Evolutionary conservation across 2,888 invertebrate genomes (phyloP).

Genomic region (Oligia latruncula): DNA sequence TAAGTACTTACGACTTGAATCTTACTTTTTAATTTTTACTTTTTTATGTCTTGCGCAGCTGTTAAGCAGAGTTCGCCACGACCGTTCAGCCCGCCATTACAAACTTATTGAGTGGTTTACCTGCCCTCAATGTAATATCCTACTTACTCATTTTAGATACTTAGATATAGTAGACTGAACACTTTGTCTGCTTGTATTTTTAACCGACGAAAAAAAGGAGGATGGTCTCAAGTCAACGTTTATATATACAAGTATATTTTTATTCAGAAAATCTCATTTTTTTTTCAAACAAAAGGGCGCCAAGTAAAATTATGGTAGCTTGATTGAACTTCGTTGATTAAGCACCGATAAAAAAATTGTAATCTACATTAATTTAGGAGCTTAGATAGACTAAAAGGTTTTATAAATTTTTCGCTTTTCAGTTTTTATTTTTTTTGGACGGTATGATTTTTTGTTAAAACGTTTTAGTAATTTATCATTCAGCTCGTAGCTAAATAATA

Average conservation of each 20-base stretch:
- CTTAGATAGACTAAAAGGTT: not conserved
- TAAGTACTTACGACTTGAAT: constrained; percentile 17
- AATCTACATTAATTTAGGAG: not conserved
- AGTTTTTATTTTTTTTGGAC: not conserved
- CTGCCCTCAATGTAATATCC: constrained; percentile 37
- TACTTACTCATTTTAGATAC: constrained; percentile 34
- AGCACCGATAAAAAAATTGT: not conserved
- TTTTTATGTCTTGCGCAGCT: constrained; percentile 61
- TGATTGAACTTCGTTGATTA: not conserved
- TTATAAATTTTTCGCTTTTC: not conserved
- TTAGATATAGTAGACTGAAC: not conserved
- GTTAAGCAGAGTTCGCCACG: constrained; percentile 39
- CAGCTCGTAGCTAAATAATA: not conserved
- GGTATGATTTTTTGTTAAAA: not conserved
- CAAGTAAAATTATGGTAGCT: not conserved
- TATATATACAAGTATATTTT: too few relatives aligned
- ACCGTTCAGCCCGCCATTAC: constrained; percentile 55
- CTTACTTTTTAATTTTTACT: constrained; percentile 52
- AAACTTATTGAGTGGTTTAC: constrained; percentile 61
- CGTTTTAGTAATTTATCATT: not conserved
- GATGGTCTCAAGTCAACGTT: not conserved
- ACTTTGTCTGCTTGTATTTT: not conserved
- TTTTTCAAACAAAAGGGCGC: not conserved
- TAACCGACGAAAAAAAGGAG: not conserved
- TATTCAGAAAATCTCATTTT: too few relatives aligned